A percentile compares a stretch with the other conserved stretches of the same genome.
These are phyloP conservation scores for Tapirus indicus DNA, from an alignment of 2,797 vertebrate genomes.

Conservation along the genomic window DNA sequence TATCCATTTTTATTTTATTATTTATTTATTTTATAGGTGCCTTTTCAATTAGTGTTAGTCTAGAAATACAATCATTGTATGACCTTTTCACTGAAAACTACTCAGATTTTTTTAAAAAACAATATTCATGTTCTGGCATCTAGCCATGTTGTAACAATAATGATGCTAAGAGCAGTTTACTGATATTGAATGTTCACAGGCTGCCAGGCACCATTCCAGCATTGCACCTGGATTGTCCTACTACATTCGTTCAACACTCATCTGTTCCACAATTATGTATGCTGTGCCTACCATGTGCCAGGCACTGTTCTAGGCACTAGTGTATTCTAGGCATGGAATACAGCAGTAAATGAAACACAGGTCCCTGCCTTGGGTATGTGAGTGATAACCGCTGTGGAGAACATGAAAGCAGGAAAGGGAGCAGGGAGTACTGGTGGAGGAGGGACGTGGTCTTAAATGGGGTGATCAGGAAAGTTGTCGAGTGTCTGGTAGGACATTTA, in stretches of 20 bases:
- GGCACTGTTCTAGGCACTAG: background rate
- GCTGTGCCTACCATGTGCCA: background rate
- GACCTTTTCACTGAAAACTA: background rate
- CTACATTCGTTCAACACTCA: background rate
- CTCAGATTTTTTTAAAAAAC: background rate
- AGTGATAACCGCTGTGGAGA: background rate
- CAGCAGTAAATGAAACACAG: background rate
- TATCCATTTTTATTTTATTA: background rate
- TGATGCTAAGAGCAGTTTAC: background rate
- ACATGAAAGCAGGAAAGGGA: background rate
- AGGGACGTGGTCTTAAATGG: background rate
- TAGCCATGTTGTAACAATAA: background rate
- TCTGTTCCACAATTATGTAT: background rate
- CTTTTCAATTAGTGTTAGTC: background rate
- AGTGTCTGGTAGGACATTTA: background rate
- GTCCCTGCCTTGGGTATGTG: accelerated
- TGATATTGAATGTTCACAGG: background rate
- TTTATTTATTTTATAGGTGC: background rate
- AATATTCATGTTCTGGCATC: background rate
- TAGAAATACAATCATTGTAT: background rate
- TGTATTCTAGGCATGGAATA: background rate
- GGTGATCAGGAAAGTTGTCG: background rate
- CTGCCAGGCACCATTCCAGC: background rate
- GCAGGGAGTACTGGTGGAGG: background rate
- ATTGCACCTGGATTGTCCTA: background rate